Evolutionary conservation across 2,113 vertebrate genomes (phyloP), one percentile per base, ranked within the genome.

Genomic region (Pampusana beccarii): DNA sequence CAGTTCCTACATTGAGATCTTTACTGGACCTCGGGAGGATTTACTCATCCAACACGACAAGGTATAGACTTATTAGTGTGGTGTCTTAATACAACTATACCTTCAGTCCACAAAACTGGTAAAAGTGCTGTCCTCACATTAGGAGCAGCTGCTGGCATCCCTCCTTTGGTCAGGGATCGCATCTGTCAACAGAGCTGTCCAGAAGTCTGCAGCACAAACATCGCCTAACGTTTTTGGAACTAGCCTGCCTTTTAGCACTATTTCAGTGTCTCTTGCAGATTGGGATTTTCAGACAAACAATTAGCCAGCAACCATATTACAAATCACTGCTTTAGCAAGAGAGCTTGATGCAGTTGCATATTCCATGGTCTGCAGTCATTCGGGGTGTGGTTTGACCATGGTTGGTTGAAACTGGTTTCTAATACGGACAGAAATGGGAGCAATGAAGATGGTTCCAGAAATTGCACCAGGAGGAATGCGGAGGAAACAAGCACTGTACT

Each of bases 311-410:
- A 66, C 93, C 83, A 86, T 94, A 31, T 88, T 92, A 79, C 69
- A 95, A 93, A 96, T 77, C 80, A 17, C 80, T 79, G 83, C 92
- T 94, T 94, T 91, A 94, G 86, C 83, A 94, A 92, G 83, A 93
- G 31, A 29, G 33, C 65, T 93, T 94, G 83, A 38, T 92, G 86
- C 65, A 87, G 86, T 95, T 86, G 71, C 50, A 19, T 95, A 29
- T 91, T 89, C 86, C 65, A 14, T 72, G 80, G 57, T 96, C 67
- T 92, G 71, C 88, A 88, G 84, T 92, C 64, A 53, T 83, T 56
- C 21, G 88, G 95, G 88, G 92, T 94, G 91, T 93, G 96, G 93
- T 87, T 96, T 96, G 85, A 96, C 51, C 51, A 20, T 24, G 34
- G 34, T 92, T 95, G 79, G 93, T 67, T 90, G 58, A 83, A 95